Base-by-base conservation (phyloP, 92 coral and sea anemone species). In the Siderastrea radians region DNA sequence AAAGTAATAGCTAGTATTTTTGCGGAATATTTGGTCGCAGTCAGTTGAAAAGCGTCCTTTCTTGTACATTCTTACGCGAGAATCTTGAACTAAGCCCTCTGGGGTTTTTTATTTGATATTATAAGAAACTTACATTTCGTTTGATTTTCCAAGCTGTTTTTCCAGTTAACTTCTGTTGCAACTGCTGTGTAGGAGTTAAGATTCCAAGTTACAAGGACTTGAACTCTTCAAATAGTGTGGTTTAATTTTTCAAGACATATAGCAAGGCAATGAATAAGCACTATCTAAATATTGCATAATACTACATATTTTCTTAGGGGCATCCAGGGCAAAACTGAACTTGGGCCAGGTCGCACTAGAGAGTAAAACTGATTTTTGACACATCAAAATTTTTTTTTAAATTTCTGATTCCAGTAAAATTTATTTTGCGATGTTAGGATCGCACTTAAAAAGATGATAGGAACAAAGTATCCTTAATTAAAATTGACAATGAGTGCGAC, bases 31-130 rank as follows among this genome's bases (percentile, higher is more conserved):
- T 67, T 49, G 75, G 8, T 70, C 52, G 46, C 77, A 81, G 77
- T 53, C 77, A 44, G 26, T 12, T 49, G 11, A 38, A 79, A 65
- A 44, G n/a, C n/a, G 48, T 7, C 84, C 73, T 65, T 79, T 49
- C 58, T 73, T 50, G 62, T 79, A 64, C 84, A 51, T 79, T 62
- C 84, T 13, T 79, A 79, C 74, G 66, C 45, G 11, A 66, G 70
- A 60, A 62, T 54, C 49, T 3, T 46, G 59, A 66, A 26, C 53
- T 48, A 70, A 51, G 43, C 12, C 43, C 78, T 19, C 26, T 80
- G 26, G 44, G 17, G 45, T 59, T 48, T 60, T 50, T 1, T 7
- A 50, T 74, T 75, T 50, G 15, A 11, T 54, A 38, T 54, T 55
- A 43, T 46, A 26, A 26, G 38, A 26, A 26, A 26, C 38, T 45